These are phyloP conservation scores for Pyrrhia umbra DNA, from an alignment of 2,888 invertebrate genomes.

Conservation along the genomic window DNA sequence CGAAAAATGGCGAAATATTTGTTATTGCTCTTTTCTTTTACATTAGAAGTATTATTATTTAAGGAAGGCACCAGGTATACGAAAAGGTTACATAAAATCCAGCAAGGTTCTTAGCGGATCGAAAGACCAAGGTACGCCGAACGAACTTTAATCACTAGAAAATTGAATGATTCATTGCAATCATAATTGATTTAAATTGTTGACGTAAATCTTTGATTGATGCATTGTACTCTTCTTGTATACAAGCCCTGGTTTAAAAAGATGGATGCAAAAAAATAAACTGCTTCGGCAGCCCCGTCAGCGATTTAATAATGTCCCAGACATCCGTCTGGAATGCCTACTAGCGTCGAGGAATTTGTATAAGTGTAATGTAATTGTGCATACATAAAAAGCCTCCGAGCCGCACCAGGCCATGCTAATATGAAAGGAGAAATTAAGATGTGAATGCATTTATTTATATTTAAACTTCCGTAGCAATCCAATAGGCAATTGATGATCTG, in stretches of 20 bases:
- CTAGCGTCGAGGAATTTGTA: slow-evolving; percentile 29
- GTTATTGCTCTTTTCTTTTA: background rate
- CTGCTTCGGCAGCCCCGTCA: slow-evolving; percentile 1
- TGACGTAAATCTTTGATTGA: slow-evolving; percentile 19
- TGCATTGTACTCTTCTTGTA: background rate
- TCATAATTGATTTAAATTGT: slow-evolving; percentile 32
- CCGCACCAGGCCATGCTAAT: background rate
- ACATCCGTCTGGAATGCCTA: slow-evolving; percentile 22
- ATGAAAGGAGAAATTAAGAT: background rate
- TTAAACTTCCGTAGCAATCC: background rate
- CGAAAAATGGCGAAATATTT: background rate
- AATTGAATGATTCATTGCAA: slow-evolving; percentile 28
- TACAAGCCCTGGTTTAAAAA: background rate
- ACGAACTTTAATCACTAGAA: background rate
- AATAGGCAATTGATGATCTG: slow-evolving; percentile 10
- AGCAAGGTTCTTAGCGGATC: background rate
- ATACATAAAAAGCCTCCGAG: background rate
- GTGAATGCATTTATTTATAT: background rate
- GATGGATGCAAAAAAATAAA: background rate
- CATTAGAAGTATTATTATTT: background rate
- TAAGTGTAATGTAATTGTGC: slow-evolving; percentile 16
- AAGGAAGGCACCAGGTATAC: no score
- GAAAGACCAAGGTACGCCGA: background rate
- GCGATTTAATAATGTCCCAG: slow-evolving; percentile 37
- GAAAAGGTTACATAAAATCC: background rate